Evolutionary conservation across 2,113 vertebrate species (phyloP), one percentile per base, ranked within the genome.

Genomic region (Apodemus sylvaticus): DNA sequence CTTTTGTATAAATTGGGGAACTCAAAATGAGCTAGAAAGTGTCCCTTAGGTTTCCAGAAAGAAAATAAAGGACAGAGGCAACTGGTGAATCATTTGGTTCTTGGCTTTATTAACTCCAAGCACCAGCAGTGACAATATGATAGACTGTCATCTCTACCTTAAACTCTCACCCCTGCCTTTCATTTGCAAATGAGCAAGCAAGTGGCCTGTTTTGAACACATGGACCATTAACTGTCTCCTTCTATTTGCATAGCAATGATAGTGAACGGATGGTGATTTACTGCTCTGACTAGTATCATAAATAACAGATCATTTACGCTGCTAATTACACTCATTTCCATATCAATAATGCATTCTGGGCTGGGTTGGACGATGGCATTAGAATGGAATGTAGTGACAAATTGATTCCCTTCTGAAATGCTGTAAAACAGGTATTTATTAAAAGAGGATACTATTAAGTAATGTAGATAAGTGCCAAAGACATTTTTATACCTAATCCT

Each of bases 281-380:
- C 97, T 53, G 91, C 95, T 98, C 91, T 97, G 97, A 98, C 97
- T 98, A 95, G 94, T 97, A 83, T 96, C 97, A 98, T 98, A 98
- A 98, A 98, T 98, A 98, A 98, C 98, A 98, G 98, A 98, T 98
- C 98, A 98, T 99, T 98, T 99, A 98, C 0, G 71, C 98, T 98
- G 96, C 97, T 99, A 98, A 98, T 98, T 98, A 90, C 48, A 55
- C 96, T 98, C 74, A 98, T 99, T 99, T 98, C 98, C 98, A 98
- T 98, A 98, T 98, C 98, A 98, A 98, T 99, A 98, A 98, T 98
- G 82, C 95, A 95, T 96, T 98, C 91, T 92, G 94, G 94, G 77
- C 97, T 96, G 64, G 1, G 90, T 95, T 97, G 96, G 97, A 97
- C 91, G 95, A 85, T 13, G 95, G 87, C 94, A 86, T 97, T 97